phyloP scores from a whole-genome alignment of 1,140 invertebrate species.

The Arctopsyche grandis region DNA sequence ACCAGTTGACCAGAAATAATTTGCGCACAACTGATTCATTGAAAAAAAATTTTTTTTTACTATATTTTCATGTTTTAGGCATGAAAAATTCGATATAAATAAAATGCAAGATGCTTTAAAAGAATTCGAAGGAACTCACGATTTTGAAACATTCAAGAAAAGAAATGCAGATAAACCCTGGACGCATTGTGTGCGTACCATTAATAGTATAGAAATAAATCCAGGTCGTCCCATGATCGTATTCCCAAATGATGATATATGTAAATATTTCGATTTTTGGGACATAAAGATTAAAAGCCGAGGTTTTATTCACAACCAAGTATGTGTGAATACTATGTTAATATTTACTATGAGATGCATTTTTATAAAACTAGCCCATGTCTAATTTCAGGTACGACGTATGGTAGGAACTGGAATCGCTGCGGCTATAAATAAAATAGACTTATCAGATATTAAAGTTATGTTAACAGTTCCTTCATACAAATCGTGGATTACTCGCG shows the following conservation, averaged over 20 bases:
- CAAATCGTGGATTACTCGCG: slow-evolving; percentile 70
- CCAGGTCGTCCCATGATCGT: slow-evolving; percentile 63
- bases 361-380: neutral
- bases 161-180: slow-evolving; percentile 56
- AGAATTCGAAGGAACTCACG: slow-evolving; percentile 71
- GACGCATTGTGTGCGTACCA: slow-evolving; percentile 65
- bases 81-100: slow-evolving; percentile 69
- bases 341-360: slow-evolving; percentile 25
- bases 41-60: no score
- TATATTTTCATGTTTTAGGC: slow-evolving; percentile 59
- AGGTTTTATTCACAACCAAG: slow-evolving; percentile 81
- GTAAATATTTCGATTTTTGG: slow-evolving; percentile 68
- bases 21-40: no score
- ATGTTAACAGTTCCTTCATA: slow-evolving; percentile 80
- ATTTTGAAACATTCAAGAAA: slow-evolving; percentile 75
- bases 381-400: slow-evolving; percentile 71
- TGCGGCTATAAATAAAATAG: slow-evolving; percentile 69
- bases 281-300: slow-evolving; percentile 70
- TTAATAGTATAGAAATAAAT: slow-evolving; percentile 65
- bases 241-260: slow-evolving; percentile 56
- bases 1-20: no score
- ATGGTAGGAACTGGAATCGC: slow-evolving; percentile 74
- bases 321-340: slow-evolving; percentile 57
- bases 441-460: slow-evolving; percentile 70
- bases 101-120: slow-evolving; percentile 66